A percentile compares a stretch with the other conserved stretches of the same genome.
phyloP scores from a whole-genome alignment of 2,797 vertebrate genomes.

The Scomberomorus guttatus region DNA sequence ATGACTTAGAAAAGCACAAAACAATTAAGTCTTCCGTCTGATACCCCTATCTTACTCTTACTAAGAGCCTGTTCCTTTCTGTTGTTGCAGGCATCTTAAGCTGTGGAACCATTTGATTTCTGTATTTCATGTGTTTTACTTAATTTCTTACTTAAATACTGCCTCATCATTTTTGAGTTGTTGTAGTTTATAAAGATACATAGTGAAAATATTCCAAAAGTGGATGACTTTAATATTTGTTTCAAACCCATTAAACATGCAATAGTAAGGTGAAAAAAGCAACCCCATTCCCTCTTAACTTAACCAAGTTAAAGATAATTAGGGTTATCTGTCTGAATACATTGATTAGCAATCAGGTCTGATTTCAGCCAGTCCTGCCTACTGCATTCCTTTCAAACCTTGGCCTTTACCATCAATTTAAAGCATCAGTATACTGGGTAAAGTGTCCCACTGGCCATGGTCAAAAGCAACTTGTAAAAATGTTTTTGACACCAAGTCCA shows the following conservation, averaged over 20 bases:
- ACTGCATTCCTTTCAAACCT: background rate
- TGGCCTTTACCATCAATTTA: background rate
- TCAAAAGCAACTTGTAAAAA: slow-evolving; percentile 8
- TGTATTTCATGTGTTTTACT: background rate
- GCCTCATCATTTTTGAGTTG: background rate
- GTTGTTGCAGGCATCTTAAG: background rate
- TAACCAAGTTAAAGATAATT: background rate
- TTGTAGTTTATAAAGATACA: background rate
- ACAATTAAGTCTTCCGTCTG: background rate
- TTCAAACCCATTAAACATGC: background rate
- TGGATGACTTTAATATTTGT: background rate
- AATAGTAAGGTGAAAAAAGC: background rate
- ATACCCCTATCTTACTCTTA: background rate
- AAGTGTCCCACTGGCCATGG: background rate
- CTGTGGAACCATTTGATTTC: background rate
- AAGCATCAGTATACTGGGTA: background rate
- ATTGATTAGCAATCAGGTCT: background rate
- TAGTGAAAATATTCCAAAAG: too few species aligned
- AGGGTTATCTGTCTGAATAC: background rate
- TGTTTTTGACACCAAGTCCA: background rate
- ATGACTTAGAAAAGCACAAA: slow-evolving; percentile 6
- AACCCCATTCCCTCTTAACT: background rate
- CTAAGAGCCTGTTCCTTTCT: background rate
- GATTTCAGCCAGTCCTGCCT: background rate
- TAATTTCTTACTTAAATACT: slow-evolving; percentile 11